phyloP scores from a whole-genome alignment of 1,140 invertebrate genomes.

The Atta texana region DNA sequence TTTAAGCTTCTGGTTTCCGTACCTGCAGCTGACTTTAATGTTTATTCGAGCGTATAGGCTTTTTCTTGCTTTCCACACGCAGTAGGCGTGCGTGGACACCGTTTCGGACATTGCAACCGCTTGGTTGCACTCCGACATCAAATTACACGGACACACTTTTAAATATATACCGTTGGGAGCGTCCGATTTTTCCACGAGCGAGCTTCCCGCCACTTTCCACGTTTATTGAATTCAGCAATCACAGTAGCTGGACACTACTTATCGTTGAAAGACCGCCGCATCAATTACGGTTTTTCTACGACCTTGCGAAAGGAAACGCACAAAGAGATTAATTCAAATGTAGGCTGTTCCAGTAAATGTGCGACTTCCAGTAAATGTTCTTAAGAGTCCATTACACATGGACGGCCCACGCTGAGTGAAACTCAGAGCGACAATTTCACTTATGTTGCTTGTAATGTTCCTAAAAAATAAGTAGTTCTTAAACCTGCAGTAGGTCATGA shows the following conservation, averaged over 20 bases:
- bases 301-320: conserved; percentile 53
- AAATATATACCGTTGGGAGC: conserved; percentile 39
- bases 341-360: neutral
- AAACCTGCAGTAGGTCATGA: neutral
- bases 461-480: conserved; percentile 9
- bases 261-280: conserved; percentile 53
- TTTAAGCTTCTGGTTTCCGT: conserved; percentile 54
- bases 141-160: conserved; percentile 57
- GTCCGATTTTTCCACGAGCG: conserved; percentile 47
- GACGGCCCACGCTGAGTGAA: conserved; percentile 10
- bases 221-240: conserved; percentile 60
- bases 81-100: neutral
- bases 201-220: conserved; percentile 63
- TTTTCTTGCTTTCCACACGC: conserved; percentile 34
- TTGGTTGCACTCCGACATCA: conserved; percentile 65
- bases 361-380: neutral
- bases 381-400: neutral
- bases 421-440: conserved; percentile 52
- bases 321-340: conserved; percentile 52
- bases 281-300: conserved; percentile 51
- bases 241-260: conserved; percentile 47
- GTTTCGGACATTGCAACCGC: conserved; percentile 14
- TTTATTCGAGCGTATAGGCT: conserved; percentile 42
- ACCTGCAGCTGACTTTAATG: conserved; percentile 34
- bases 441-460: neutral